These are phyloP conservation scores for Hypolimnas misippus DNA, from an alignment of 2,888 invertebrate species.

Conservation along the genomic window DNA sequence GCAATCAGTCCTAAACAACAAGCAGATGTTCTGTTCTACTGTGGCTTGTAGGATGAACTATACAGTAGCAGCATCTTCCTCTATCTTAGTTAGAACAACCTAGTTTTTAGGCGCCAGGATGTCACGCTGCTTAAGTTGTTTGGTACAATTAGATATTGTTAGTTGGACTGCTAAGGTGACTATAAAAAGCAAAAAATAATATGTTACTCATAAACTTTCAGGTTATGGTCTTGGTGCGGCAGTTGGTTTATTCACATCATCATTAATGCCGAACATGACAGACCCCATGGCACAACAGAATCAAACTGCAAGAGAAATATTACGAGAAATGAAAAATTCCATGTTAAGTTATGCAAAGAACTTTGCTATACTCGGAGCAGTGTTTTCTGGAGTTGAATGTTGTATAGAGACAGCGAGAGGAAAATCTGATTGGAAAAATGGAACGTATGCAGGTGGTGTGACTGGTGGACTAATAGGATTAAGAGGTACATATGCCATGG, in stretches of 20 bases:
- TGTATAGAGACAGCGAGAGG: constrained; percentile 97
- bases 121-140: too few relatives aligned
- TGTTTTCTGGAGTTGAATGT: constrained; percentile 98
- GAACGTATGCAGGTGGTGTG: constrained; percentile 96
- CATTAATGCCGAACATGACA: constrained; percentile 95
- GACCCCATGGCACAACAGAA: constrained; percentile 87
- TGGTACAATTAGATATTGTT: too few relatives aligned
- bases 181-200: too few relatives aligned
- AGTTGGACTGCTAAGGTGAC: too few relatives aligned
- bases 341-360: constrained; percentile 98
- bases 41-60: too few relatives aligned
- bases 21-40: too few relatives aligned
- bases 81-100: too few relatives aligned
- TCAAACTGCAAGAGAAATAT: constrained; percentile 93
- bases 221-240: constrained; percentile 97
- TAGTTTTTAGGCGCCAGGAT: too few relatives aligned
- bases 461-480: constrained; percentile 96
- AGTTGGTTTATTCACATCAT: constrained; percentile 97
- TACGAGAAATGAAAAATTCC: constrained; percentile 95
- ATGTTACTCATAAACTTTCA: too few relatives aligned
- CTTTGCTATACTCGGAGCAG: constrained; percentile 97
- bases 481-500: constrained; percentile 84
- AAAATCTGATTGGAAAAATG: constrained; percentile 98
- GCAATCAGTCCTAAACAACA: too few relatives aligned
- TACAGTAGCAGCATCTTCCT: too few relatives aligned